Evolutionary conservation across 1,140 invertebrate species (phyloP), one percentile per base, ranked within the genome.

Genomic region (Zaprionus tsacasi): DNA sequence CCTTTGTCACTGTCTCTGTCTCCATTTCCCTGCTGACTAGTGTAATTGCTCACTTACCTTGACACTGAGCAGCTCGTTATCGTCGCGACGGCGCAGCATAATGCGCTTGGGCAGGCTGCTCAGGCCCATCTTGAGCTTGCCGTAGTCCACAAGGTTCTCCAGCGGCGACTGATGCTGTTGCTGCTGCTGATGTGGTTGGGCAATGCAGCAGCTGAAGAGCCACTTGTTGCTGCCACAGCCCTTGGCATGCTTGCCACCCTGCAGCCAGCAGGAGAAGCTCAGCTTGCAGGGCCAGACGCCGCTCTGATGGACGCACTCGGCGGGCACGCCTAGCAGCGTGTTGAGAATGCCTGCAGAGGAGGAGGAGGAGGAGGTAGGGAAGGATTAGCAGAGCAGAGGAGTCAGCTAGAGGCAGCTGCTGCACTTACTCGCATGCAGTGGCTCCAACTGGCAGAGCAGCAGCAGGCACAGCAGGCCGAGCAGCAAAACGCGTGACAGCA

Each of bases 261-360:
- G 94, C 38, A 96, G 90, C 95, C 96, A 96, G 82, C 96, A 96
- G n/a, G 94, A 94, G 55, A 96, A 91, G n/a, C 95, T 94, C 60
- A 96, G 92, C 0, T 95, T 95, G 77, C 96, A 96, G 0, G 94
- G 93, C 76, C 94, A 93, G 0, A 94, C 93, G 25, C 93, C 93
- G 12, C 93, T 93, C 54, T 95, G 94, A 50, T 94, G 92, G 45
- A 93, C 93, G 82, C 95, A 96, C 40, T 94, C 94, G 0, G 94
- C 87, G 1, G 94, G 95, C 83, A 95, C 95, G 12, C 95, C 95
- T 15, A 95, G 89, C 70, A 95, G 80, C 0, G 93, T 94, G 10
- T 94, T 94, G 35, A 95, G 91, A 52, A 92, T 81, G 25, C 79
- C 92, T 92, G 50, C 12, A 1, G 6, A 57, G 27, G 3, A 2